Conservation (phyloP, 64 coral and sea anemone species). For the Actinia tenebrosa region DNA sequence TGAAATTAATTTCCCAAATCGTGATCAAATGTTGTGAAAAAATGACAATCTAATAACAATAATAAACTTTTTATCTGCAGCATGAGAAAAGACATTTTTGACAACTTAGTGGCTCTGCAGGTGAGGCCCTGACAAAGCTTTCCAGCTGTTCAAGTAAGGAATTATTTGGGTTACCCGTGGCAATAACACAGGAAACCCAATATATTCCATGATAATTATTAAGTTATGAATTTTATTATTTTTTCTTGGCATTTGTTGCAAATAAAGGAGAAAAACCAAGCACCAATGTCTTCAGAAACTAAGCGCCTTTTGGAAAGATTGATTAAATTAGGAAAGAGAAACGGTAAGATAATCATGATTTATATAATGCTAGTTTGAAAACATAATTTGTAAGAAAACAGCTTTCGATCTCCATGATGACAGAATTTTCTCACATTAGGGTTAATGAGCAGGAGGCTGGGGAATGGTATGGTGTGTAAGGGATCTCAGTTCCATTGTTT, state of each 20-base stretch:
- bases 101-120: conserved; percentile 84
- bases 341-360: conserved; percentile 51
- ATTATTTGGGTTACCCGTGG: not conserved
- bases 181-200: not conserved
- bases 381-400: no score
- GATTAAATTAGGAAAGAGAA: conserved; percentile 87
- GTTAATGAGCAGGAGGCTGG: no score
- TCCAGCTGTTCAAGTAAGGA: not conserved
- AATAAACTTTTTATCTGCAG: conserved; percentile 33
- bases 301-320: conserved; percentile 65
- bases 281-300: conserved; percentile 44
- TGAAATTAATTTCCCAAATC: not conserved
- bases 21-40: not conserved
- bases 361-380: not conserved
- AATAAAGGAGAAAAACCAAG: conserved; percentile 54
- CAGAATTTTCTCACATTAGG: no score
- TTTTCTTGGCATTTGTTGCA: not conserved
- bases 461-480: no score
- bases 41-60: not conserved
- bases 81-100: conserved; percentile 98
- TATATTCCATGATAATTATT: no score
- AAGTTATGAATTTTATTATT: no score
- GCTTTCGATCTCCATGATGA: no score
- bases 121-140: conserved; percentile 9
- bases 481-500: no score